Evolutionary conservation across 2,888 invertebrate genomes (phyloP).

Genomic region (Polia nebulosa): DNA sequence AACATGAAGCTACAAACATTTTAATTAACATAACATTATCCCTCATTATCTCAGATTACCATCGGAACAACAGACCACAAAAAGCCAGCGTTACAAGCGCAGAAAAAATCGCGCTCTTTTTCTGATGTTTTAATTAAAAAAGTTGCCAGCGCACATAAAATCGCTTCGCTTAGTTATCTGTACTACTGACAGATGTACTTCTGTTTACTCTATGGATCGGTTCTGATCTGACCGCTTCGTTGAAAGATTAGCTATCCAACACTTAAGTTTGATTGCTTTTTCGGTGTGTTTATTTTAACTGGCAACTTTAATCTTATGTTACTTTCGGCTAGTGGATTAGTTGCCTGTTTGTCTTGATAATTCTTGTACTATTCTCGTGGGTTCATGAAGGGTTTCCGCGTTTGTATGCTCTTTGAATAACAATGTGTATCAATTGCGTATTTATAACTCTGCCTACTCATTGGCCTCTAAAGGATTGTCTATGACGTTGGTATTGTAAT

Average conservation of each 20-base stretch:
- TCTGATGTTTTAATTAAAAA: constrained; percentile 61
- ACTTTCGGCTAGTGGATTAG: constrained; percentile 50
- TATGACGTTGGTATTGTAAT: constrained; percentile 30
- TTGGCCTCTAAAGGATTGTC: constrained; percentile 35
- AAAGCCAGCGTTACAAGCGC: constrained; percentile 27
- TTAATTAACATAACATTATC: constrained; percentile 20
- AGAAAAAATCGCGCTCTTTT: constrained; percentile 30
- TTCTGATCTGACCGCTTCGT: constrained; percentile 55
- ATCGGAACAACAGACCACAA: constrained; percentile 37
- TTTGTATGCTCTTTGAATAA: constrained; percentile 50
- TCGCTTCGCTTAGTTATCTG: constrained; percentile 43
- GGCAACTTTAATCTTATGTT: constrained; percentile 60
- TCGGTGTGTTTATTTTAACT: constrained; percentile 56
- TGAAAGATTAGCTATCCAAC: constrained; percentile 66
- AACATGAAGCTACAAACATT: constrained; percentile 4
- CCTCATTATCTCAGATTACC: constrained; percentile 21
- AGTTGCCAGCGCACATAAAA: constrained; percentile 42
- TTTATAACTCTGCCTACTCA: constrained; percentile 30
- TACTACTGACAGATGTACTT: constrained; percentile 51
- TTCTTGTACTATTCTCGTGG: constrained; percentile 38
- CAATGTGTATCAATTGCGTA: constrained; percentile 41
- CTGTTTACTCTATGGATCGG: constrained; percentile 59
- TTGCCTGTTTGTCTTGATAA: constrained; percentile 44
- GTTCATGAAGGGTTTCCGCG: constrained; percentile 42
- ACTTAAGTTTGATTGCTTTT: constrained; percentile 67